Base-by-base conservation (phyloP, 2,797 vertebrate genomes). In the Muscicapa comitata region DNA sequence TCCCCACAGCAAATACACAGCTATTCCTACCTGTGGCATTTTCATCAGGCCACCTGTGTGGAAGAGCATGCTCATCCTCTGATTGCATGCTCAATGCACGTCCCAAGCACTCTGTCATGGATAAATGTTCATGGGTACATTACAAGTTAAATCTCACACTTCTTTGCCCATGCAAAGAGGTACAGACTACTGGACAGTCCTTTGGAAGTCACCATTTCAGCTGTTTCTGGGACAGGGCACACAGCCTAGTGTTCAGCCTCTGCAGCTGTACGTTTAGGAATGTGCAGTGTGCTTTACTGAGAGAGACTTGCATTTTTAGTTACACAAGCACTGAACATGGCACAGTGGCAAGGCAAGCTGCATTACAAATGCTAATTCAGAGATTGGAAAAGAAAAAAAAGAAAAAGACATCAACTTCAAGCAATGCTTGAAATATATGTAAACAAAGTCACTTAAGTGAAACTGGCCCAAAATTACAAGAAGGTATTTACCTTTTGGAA, bases 271-370 rank as follows among this genome's bases (percentile, higher is more conserved):
- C 57, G 6, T 37, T 63, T 73, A 89, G 74, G 37, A 86, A 81
- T 37, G 25, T 59, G 48, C 83, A 54, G 18, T 24, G 63, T 86
- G 78, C 75, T 74, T 94, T 84, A 70, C 74, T 88, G 79, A 75
- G 55, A 63, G 93, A 94, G 87, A 61, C 58, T 74, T 61, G 72
- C 84, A 90, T 93, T 94, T 96, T 79, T 72, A 88, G 81, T 84
- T 77, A 84, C 51, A 71, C 58, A 59, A 59, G 81, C 45, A 24
- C 12, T 18, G 65, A 83, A 53, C 19, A 20, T 20, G 37, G 58
- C 4, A 29, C n/a, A 89, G 66, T 43, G 59, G 74, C 54, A 80
- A 92, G 76, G 66, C 67, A 92, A 57, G 82, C 42, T 40, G 68
- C 47, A 55, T 94, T 14, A 57, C 63, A 90, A 87, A 86, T 58